Base-by-base conservation (phyloP, 2,797 vertebrate genomes). In the Botia almorhae region DNA sequence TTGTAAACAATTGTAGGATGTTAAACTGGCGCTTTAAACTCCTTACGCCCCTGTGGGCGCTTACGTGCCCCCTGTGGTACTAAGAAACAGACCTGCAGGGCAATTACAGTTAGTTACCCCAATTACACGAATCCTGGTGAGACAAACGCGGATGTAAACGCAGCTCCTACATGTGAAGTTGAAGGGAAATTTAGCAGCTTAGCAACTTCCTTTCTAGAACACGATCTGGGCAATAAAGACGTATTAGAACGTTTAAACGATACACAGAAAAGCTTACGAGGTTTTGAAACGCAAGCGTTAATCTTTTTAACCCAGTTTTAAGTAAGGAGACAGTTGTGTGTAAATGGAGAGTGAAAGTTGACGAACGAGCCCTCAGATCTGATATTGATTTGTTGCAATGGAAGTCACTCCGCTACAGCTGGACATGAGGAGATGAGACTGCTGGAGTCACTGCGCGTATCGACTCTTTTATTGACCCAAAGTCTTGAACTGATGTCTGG, bases 401-500 rank as follows among this genome's bases (percentile, higher is more conserved):
- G 51, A 69, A 72, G 60, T 69, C 77, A 33, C 73, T 58, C 60
- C 70, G 70, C 65, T 71, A 16, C 17, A 23, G 29, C 39, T 33
- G 2, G 14, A 16, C 4, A 17, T 16, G 36, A 33, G 33, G 33
- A 33, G 33, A 43, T 43, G 39, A 43, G 39, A 43, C 7, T 10
- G 39, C 39, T 43, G 39, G 74, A 74, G 75, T 73, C 77, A 74
- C 74, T 72, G 53, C 69, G 50, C 72, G 56, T 81, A 84, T 84
- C 72, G 81, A 84, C 63, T 73, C 69, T n/a, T 33, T 46, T 81
- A 82, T 87, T 81, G 86, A 85, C 82, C 81, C 56, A 6, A 4
- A 36, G 81, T 81, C 82, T 73, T 36, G 48, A 74, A 80, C 76
- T 43, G 39, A 43, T 43, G 39, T 75, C 72, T 63, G 76, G 80